Evolutionary conservation across 1,140 invertebrate genomes (phyloP).

Genomic region (Drosophila carrolli): DNA sequence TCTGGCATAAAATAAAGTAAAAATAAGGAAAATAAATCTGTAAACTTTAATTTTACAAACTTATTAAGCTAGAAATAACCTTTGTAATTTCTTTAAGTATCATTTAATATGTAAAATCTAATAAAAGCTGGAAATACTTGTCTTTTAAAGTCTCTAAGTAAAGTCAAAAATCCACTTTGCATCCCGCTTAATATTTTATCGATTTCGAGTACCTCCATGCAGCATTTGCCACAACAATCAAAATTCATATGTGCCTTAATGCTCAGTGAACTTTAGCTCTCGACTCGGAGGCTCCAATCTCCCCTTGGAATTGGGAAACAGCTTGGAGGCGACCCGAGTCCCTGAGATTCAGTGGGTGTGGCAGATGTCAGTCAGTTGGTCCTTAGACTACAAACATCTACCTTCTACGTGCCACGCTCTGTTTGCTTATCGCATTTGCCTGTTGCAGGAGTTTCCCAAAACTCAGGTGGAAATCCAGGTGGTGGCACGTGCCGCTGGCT

Average conservation of each 20-base stretch:
- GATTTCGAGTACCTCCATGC: not conserved
- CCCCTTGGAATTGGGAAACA: not conserved
- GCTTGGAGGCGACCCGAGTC: not conserved
- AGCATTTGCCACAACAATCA: slow-evolving; percentile 22
- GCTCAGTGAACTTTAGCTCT: slow-evolving; percentile 9
- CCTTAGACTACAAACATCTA: slow-evolving; percentile 7
- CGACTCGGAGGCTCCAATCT: slow-evolving; percentile 1
- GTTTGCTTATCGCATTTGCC: slow-evolving; percentile 70
- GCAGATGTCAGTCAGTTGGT: slow-evolving; percentile 43
- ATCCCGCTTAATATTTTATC: slow-evolving; percentile 1
- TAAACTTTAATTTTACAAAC: too few relatives aligned
- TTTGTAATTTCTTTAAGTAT: too few relatives aligned
- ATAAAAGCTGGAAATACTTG: not conserved
- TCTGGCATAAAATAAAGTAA: too few relatives aligned
- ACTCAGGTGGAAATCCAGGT: slow-evolving; percentile 9
- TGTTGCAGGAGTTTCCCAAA: slow-evolving; percentile 23
- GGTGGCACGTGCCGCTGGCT: slow-evolving; percentile 45
- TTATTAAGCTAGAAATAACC: too few relatives aligned
- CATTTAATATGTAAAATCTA: too few relatives aligned
- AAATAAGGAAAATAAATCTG: too few relatives aligned
- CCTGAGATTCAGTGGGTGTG: slow-evolving; percentile 20
- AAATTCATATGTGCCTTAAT: slow-evolving; percentile 17
- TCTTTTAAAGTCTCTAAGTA: not conserved
- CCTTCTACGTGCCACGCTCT: slow-evolving; percentile 66
- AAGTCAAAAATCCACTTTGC: not conserved